Base-by-base conservation (phyloP, 1,140 invertebrate genomes). In the Euura lappo region DNA sequence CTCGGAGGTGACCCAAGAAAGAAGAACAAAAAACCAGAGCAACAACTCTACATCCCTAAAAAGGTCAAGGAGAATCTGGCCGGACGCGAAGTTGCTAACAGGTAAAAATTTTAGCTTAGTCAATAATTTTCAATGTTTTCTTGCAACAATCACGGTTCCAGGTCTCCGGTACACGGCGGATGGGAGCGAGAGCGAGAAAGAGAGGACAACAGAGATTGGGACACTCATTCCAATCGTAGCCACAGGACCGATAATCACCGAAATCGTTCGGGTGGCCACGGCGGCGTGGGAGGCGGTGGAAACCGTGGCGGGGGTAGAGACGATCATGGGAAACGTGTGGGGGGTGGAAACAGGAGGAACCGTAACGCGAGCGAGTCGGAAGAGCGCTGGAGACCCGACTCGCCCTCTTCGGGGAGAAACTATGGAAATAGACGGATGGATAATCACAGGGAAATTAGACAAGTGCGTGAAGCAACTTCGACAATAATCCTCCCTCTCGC, bases 11-110 rank as follows among this genome's bases (percentile, higher is more conserved):
- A 85, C 79, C 78, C 85, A 13, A 81, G 80, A 45, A 88, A 77
- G 73, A 88, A 84, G 75, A 82, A 73, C 71, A 90, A 89, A 79
- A 91, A 91, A 80, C 90, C 90, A 51, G 90, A 91, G 76, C 87
- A 90, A 77, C 81, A 81, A 60, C 80, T 90, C 45, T 91, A 91
- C 77, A 85, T 91, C 75, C 89, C 89, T 42, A 89, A 89, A 80
- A 86, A 87, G 77, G 81, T 89, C 51, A 88, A 89, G 74, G 88
- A 89, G 81, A 85, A 87, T 73, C 80, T 88, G 74, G 87, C 86
- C 71, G 87, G 86, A 74, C 79, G 80, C 60, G 87, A 87, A 72
- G 78, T 79, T 71, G 76, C 75, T 2, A 83, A 81, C 71, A 85
- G 80, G 84, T 85, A 74, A 75, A 72, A 60, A 6, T 4, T 0